Evolutionary conservation across 2,113 vertebrate species (phyloP).

Genomic region (Oryctolagus cuniculus): DNA sequence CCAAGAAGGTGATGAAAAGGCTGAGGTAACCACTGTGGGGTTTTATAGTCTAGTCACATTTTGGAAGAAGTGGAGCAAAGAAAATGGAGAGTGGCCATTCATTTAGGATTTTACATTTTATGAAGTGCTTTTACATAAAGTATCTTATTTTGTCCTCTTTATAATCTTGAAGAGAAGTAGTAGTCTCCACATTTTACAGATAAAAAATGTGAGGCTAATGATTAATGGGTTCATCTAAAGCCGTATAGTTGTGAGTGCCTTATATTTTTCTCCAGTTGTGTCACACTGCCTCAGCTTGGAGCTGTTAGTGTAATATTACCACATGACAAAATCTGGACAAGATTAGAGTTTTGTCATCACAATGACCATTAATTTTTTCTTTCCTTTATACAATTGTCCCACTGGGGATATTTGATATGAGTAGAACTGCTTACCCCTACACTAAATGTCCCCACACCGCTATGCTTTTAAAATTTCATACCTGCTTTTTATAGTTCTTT

Average conservation of each 20-base stretch:
- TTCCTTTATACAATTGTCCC: conserved; percentile 56
- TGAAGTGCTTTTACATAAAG: conserved; percentile 27
- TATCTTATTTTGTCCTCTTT: conserved; percentile 51
- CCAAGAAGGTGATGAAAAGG: conserved; percentile 14
- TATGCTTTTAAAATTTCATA: conserved; percentile 64
- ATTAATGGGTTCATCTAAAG: conserved; percentile 32
- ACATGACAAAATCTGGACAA: conserved; percentile 53
- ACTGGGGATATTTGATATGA: conserved; percentile 18
- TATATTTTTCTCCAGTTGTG: background rate
- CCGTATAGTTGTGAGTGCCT: background rate
- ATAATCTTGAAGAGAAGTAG: background rate
- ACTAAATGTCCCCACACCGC: conserved; percentile 50
- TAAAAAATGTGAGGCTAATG: background rate
- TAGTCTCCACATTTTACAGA: conserved; percentile 43
- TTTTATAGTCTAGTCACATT: conserved; percentile 51
- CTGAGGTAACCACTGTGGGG: background rate
- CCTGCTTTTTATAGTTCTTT: conserved; percentile 69
- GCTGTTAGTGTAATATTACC: conserved; percentile 21
- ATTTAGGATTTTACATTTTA: conserved; percentile 30
- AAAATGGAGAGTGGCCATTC: conserved; percentile 16
- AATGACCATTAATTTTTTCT: background rate
- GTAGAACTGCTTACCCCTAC: conserved; percentile 27
- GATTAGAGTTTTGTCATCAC: conserved; percentile 13
- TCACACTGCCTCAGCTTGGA: background rate
- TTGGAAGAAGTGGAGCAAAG: conserved; percentile 43